Conservation (phyloP, 2,888 invertebrate species). For the Sphaerophoria taeniata region DNA sequence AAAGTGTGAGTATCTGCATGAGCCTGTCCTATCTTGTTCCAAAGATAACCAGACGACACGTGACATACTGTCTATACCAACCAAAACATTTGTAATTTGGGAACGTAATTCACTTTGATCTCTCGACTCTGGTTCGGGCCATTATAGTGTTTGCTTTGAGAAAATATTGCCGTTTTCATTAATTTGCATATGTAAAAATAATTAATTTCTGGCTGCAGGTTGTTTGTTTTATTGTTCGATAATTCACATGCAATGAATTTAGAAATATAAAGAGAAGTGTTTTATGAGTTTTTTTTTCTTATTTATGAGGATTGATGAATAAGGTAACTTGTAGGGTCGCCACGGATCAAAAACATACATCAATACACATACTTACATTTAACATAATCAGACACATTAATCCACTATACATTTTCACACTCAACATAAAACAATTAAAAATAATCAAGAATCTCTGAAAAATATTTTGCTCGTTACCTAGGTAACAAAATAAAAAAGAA, state of each 20-base stretch:
- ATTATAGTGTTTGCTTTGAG: slow-evolving; percentile 72
- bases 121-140: slow-evolving; percentile 56
- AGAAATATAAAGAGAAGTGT: slow-evolving; percentile 63
- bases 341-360: too few species aligned
- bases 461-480: too few species aligned
- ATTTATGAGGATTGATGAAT: too few species aligned
- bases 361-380: too few species aligned
- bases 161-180: slow-evolving; percentile 74
- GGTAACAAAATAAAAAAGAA: too few species aligned
- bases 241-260: slow-evolving; percentile 50
- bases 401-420: too few species aligned
- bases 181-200: slow-evolving; percentile 73
- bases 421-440: too few species aligned
- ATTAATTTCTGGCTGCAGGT: slow-evolving; percentile 71
- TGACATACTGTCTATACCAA: slow-evolving; percentile 33
- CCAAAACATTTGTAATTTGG: background rate
- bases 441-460: too few species aligned
- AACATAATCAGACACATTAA: too few species aligned
- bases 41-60: slow-evolving; percentile 35
- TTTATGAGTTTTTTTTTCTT: slow-evolving; percentile 47
- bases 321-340: too few species aligned
- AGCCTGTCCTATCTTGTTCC: background rate
- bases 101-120: slow-evolving; percentile 72
- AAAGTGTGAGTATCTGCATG: too few species aligned
- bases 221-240: slow-evolving; percentile 61